A percentile compares a stretch with the other conserved stretches of the same genome.
phyloP scores from a whole-genome alignment of 2,797 vertebrate species.

The Acestrorhynchus altus region DNA sequence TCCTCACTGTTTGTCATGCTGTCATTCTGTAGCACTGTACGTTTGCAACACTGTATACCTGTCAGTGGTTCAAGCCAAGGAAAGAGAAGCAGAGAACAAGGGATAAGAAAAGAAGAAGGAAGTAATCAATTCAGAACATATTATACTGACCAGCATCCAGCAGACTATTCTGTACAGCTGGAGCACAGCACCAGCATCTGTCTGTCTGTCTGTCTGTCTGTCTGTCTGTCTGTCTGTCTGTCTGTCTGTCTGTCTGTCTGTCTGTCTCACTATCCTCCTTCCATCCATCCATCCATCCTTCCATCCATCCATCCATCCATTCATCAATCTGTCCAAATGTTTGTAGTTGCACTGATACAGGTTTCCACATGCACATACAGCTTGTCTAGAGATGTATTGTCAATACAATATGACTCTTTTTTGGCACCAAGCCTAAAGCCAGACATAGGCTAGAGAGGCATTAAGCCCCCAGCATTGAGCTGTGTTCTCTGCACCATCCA shows the following conservation, averaged over 20 bases:
- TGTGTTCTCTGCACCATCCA: too few relatives aligned
- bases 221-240: neutral
- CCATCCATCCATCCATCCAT: neutral
- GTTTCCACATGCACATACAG: too few relatives aligned
- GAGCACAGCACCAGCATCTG: too few relatives aligned
- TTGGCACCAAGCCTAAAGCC: too few relatives aligned
- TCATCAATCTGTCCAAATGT: neutral
- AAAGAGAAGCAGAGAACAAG: neutral
- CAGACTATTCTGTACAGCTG: too few relatives aligned
- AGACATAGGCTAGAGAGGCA: too few relatives aligned
- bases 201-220: neutral
- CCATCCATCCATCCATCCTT: neutral
- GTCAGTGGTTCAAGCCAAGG: conserved; percentile 24
- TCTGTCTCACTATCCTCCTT: too few relatives aligned
- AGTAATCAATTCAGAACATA: conserved; percentile 22
- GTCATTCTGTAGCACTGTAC: conserved; percentile 31
- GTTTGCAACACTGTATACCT: conserved; percentile 41
- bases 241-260: too few relatives aligned
- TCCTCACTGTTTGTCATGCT: conserved; percentile 46
- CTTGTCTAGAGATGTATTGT: too few relatives aligned
- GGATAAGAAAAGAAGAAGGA: conserved; percentile 37
- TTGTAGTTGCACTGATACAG: too few relatives aligned
- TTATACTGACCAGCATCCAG: conserved; percentile 13
- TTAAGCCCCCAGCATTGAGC: too few relatives aligned
- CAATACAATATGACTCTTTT: too few relatives aligned